phyloP scores from a whole-genome alignment of 2,888 invertebrate genomes.

The Euproctis similis region DNA sequence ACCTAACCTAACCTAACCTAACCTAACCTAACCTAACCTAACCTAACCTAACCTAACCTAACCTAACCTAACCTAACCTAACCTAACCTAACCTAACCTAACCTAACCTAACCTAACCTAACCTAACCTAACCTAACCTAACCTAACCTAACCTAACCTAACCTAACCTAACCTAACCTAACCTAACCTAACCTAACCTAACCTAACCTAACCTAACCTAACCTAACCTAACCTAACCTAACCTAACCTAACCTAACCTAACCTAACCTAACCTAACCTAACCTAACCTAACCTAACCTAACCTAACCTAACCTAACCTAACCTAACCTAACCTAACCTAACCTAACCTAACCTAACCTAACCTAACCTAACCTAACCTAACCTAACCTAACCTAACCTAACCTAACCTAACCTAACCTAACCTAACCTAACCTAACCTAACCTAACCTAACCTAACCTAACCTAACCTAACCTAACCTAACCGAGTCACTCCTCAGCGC shows the following conservation, averaged over 20 bases:
- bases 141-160: slow-evolving; percentile 6
- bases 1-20: slow-evolving; percentile 3
- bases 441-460: slow-evolving; percentile 4
- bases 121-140: slow-evolving; percentile 5
- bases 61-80: slow-evolving; percentile 5
- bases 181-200: slow-evolving; percentile 6
- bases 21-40: slow-evolving; percentile 4
- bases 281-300: slow-evolving; percentile 4
- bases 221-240: slow-evolving; percentile 6
- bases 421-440: slow-evolving; percentile 6
- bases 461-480: slow-evolving; percentile 4
- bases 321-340: slow-evolving; percentile 11
- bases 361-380: slow-evolving; percentile 13
- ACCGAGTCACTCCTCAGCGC: too few species aligned
- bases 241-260: not conserved
- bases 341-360: slow-evolving; percentile 12
- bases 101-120: slow-evolving; percentile 5
- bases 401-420: slow-evolving; percentile 8
- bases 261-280: slow-evolving; percentile 1
- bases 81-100: slow-evolving; percentile 5
- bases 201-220: slow-evolving; percentile 6
- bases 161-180: slow-evolving; percentile 5
- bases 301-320: slow-evolving; percentile 7
- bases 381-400: slow-evolving; percentile 6
- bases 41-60: slow-evolving; percentile 4